These are phyloP conservation scores for Philhelius pedissequus DNA, from an alignment of 2,888 invertebrate species.

Conservation along the genomic window DNA sequence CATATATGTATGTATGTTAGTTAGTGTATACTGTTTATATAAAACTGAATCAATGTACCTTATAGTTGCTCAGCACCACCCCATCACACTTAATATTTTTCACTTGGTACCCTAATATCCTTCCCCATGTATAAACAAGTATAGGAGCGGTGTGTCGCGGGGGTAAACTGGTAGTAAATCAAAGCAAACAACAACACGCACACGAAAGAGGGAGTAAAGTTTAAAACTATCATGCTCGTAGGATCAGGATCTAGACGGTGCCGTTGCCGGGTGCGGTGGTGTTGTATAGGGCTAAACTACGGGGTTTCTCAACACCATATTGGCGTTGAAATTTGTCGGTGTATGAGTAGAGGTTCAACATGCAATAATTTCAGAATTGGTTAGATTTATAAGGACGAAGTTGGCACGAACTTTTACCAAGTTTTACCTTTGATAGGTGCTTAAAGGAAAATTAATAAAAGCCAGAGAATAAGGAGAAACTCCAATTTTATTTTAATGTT, in stretches of 20 bases:
- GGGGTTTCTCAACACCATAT: slow-evolving; percentile 17
- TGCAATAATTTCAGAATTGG: slow-evolving; percentile 65
- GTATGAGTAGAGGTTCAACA: slow-evolving; percentile 27
- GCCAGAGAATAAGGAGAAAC: not conserved
- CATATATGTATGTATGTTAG: not conserved
- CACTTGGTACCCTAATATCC: slow-evolving; percentile 59
- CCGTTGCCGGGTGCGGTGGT: no score
- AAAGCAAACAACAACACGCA: slow-evolving; percentile 20
- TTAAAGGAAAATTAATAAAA: not conserved
- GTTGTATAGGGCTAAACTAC: slow-evolving; percentile 22
- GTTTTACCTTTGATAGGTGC: slow-evolving; percentile 19
- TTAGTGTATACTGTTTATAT: not conserved
- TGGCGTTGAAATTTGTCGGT: slow-evolving; percentile 14
- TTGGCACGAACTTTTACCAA: slow-evolving; percentile 57
- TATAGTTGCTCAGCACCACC: slow-evolving; percentile 22
- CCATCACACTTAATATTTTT: slow-evolving; percentile 59
- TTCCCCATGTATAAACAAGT: not conserved
- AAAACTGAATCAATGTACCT: slow-evolving; percentile 29
- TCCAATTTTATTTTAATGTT: not conserved
- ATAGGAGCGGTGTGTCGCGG: not conserved
- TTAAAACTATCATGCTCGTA: slow-evolving; percentile 56
- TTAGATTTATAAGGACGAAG: slow-evolving; percentile 61
- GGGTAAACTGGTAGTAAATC: slow-evolving; percentile 46
- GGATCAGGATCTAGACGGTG: slow-evolving; percentile 39
- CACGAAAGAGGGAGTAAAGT: slow-evolving; percentile 5